These are phyloP conservation scores for Camponotus vicinus DNA, from an alignment of 1,140 invertebrate genomes.

Conservation along the genomic window DNA sequence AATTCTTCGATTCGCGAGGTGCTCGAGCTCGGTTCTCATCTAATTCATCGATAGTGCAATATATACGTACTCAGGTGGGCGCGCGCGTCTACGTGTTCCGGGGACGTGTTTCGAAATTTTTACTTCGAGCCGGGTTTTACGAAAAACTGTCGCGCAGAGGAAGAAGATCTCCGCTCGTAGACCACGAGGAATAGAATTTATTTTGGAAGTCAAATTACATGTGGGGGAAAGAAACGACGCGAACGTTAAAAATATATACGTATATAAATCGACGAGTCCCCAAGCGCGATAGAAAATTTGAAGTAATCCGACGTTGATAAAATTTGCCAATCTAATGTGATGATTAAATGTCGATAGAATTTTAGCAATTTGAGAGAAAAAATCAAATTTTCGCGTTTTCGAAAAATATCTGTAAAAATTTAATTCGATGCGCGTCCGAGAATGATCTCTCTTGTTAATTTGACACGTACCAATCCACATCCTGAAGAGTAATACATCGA, in stretches of 20 bases:
- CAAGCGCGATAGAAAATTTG: background rate
- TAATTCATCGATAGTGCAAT: slow-evolving; percentile 70
- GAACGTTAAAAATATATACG: slow-evolving; percentile 25
- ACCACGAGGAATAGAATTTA: slow-evolving; percentile 31
- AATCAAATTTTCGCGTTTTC: background rate
- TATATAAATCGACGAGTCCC: background rate
- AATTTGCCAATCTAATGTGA: background rate
- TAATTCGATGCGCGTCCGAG: background rate
- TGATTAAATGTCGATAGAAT: background rate
- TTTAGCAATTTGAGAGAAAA: background rate
- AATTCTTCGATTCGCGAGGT: slow-evolving; percentile 33
- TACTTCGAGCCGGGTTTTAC: background rate
- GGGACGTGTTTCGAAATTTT: slow-evolving; percentile 25
- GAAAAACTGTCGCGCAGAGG: slow-evolving; percentile 7
- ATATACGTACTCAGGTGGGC: slow-evolving; percentile 41
- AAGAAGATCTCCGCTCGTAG: slow-evolving; percentile 29
- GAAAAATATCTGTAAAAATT: background rate
- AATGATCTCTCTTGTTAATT: background rate
- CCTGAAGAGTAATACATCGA: slow-evolving; percentile 20
- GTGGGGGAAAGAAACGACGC: background rate
- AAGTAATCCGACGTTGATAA: background rate
- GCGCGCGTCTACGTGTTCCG: slow-evolving; percentile 4
- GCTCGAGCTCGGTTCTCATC: slow-evolving; percentile 23
- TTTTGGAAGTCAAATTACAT: slow-evolving; percentile 18
- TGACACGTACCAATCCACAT: background rate